Conservation (phyloP, 2,113 vertebrate genomes). For the Clupea harengus region DNA sequence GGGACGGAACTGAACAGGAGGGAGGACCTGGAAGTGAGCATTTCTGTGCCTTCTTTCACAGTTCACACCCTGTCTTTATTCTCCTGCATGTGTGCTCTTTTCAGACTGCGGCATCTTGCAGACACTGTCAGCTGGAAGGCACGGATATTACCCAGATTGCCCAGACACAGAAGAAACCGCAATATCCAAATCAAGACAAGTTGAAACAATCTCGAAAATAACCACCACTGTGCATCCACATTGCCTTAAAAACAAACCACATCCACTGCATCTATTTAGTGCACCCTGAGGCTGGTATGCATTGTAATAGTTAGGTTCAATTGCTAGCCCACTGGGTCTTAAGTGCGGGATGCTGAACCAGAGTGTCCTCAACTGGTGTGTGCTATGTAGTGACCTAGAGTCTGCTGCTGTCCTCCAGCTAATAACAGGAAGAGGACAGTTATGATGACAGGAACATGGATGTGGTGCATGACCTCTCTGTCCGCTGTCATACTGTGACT, state of each 20-base stretch:
- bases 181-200: too few relatives aligned
- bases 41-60: not conserved
- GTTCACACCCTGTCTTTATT: too few relatives aligned
- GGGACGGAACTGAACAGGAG: not conserved
- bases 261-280: not conserved
- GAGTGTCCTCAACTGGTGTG: not conserved
- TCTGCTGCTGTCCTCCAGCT: not conserved
- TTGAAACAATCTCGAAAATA: not conserved
- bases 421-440: not conserved
- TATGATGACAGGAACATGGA: not conserved
- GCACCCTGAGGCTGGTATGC: not conserved
- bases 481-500: not conserved
- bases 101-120: too few relatives aligned
- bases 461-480: not conserved
- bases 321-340: not conserved
- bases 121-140: not conserved
- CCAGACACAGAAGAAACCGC: too few relatives aligned
- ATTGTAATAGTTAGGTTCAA: not conserved
- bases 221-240: not conserved
- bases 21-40: not conserved
- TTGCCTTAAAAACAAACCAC: too few relatives aligned
- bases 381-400: not conserved
- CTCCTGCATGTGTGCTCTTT: too few relatives aligned
- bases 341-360: not conserved
- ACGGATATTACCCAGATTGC: too few relatives aligned